Percentiles rank a stretch among this genome's conserved stretches.
phyloP scores from a whole-genome alignment of 92 coral and sea anemone species.

The Palythoa heliodiscus region DNA sequence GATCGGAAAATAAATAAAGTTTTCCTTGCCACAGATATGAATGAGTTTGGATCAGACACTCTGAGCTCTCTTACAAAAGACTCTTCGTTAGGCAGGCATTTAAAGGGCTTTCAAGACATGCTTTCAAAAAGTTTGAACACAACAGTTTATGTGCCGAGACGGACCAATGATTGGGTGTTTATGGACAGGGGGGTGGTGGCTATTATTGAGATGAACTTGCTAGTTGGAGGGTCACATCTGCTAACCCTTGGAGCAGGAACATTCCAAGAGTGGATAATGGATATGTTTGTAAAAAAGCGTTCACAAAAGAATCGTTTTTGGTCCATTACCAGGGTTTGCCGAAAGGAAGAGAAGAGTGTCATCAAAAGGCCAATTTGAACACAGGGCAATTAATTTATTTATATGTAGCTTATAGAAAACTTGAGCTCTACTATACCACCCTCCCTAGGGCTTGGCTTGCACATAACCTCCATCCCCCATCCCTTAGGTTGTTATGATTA shows the following conservation, averaged over 20 bases:
- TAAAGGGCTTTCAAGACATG: constrained; percentile 57
- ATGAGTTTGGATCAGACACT: constrained; percentile 91
- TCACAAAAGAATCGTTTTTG: constrained; percentile 64
- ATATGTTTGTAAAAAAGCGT: constrained; percentile 68
- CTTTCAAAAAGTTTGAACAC: constrained; percentile 62
- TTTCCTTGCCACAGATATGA: constrained; percentile 86
- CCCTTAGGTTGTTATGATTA: too few species aligned
- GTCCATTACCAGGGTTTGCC: constrained; percentile 91
- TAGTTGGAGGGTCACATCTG: constrained; percentile 75
- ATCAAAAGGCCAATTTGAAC: constrained; percentile 18
- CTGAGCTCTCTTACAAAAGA: constrained; percentile 66
- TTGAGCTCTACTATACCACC: not conserved
- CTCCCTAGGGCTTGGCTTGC: too few species aligned
- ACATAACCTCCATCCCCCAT: too few species aligned
- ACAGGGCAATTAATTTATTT: not conserved
- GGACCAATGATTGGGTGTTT: constrained; percentile 56
- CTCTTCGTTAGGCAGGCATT: constrained; percentile 43
- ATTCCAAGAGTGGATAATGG: constrained; percentile 95
- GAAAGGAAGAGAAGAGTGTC: constrained; percentile 60
- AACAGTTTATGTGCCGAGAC: constrained; percentile 63
- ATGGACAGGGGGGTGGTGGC: constrained; percentile 96
- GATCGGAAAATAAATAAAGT: constrained; percentile 59
- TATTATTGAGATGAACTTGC: constrained; percentile 88
- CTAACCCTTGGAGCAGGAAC: constrained; percentile 95
- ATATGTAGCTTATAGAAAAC: not conserved